Evolutionary conservation across 2,113 vertebrate species (phyloP).

Genomic region (Rhagologus leucostigma): DNA sequence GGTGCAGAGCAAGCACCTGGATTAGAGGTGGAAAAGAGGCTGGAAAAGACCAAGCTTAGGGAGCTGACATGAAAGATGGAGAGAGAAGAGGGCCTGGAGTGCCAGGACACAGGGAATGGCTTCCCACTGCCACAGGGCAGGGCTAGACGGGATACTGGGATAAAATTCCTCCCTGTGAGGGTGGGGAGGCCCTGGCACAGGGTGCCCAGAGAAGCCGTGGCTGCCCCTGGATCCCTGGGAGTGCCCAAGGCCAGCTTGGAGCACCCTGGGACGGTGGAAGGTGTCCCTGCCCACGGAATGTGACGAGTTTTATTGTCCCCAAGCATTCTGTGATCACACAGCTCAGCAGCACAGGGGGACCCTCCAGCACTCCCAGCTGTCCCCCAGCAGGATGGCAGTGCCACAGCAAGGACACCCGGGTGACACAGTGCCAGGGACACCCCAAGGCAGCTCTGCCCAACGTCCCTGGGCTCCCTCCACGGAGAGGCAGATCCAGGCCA

Average conservation of each 20-base stretch:
- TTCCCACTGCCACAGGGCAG: background rate
- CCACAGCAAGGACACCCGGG: background rate
- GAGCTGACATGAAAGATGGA: background rate
- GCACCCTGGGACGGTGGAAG: accelerated
- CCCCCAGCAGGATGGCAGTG: accelerated
- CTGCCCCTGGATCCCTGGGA: background rate
- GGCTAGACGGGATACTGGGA: background rate
- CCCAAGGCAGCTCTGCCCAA: background rate
- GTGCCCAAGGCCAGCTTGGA: background rate
- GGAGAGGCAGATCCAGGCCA: background rate
- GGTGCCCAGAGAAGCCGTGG: background rate
- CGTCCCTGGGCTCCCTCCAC: background rate
- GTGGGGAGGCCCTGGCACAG: background rate
- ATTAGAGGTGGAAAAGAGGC: background rate
- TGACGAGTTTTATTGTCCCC: background rate
- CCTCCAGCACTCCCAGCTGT: background rate
- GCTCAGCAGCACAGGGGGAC: background rate
- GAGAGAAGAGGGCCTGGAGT: background rate
- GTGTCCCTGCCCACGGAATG: background rate
- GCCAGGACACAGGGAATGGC: background rate
- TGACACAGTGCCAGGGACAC: background rate
- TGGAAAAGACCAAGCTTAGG: background rate
- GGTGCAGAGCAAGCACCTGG: background rate
- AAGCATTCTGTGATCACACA: accelerated
- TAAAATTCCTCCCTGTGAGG: background rate